Percentiles rank a stretch among this genome's conserved stretches.
Evolutionary conservation across 2,113 vertebrate genomes (phyloP).

Genomic region (Lophotis ruficrista): DNA sequence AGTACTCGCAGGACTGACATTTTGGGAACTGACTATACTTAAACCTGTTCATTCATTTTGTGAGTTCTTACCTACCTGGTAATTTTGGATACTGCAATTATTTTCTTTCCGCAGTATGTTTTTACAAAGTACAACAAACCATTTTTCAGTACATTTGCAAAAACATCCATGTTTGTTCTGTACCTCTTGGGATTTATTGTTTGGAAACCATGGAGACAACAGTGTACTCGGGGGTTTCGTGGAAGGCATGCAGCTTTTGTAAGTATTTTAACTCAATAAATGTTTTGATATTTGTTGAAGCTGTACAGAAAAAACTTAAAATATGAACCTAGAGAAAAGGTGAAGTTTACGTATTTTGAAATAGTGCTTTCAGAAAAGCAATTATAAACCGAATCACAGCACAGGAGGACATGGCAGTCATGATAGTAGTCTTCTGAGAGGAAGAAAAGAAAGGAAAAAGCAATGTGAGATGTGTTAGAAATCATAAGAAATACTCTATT

Average conservation of each 20-base stretch:
- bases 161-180: slow-evolving; percentile 96
- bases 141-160: slow-evolving; percentile 98
- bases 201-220: slow-evolving; percentile 96
- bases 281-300: background rate
- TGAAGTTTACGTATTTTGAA: background rate
- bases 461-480: background rate
- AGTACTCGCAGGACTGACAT: background rate
- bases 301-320: background rate
- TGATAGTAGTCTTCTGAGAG: background rate
- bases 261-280: slow-evolving; percentile 69
- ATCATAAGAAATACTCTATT: background rate
- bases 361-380: slow-evolving; percentile 2
- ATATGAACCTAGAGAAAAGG: background rate
- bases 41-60: background rate
- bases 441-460: background rate
- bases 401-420: background rate
- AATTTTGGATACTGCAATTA: slow-evolving; percentile 19
- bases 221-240: slow-evolving; percentile 86
- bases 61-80: background rate
- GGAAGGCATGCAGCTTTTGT: slow-evolving; percentile 85
- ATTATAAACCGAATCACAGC: background rate
- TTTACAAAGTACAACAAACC: slow-evolving; percentile 96
- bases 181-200: slow-evolving; percentile 95
- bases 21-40: background rate
- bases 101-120: slow-evolving; percentile 86